Percentiles rank a stretch among this genome's conserved stretches.
Conservation (phyloP, 2,113 vertebrate species). For the Anseranas semipalmata region DNA sequence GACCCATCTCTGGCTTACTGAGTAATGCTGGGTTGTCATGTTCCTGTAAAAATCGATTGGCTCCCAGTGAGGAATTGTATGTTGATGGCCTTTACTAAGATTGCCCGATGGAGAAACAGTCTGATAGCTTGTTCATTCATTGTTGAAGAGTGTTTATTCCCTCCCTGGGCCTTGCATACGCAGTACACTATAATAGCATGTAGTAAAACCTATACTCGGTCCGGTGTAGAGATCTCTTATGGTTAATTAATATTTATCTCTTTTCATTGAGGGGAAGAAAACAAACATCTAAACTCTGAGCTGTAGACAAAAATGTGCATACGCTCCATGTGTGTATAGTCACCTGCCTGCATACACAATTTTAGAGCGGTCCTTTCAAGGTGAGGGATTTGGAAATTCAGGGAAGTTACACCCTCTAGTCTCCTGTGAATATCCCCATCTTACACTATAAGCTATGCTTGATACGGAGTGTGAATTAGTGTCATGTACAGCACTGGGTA, state of each 20-base stretch:
- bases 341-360: neutral
- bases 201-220: neutral
- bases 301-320: neutral
- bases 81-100: neutral
- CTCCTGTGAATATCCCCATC: neutral
- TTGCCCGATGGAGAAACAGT: neutral
- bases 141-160: neutral
- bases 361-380: neutral
- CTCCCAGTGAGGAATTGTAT: neutral
- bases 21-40: rapidly evolving
- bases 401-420: neutral
- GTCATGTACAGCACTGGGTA: neutral
- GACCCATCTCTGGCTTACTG: neutral
- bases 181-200: neutral
- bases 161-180: neutral
- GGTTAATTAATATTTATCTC: neutral
- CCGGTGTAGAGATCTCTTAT: neutral
- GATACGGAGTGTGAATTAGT: neutral
- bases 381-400: neutral
- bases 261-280: neutral
- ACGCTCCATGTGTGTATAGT: neutral
- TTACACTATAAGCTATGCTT: neutral
- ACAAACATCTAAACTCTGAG: neutral
- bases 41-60: rapidly evolving
- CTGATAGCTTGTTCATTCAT: neutral